A percentile compares a stretch with the other conserved stretches of the same genome.
Conservation (phyloP, 1,140 invertebrate species). For the Tribolium madens region DNA sequence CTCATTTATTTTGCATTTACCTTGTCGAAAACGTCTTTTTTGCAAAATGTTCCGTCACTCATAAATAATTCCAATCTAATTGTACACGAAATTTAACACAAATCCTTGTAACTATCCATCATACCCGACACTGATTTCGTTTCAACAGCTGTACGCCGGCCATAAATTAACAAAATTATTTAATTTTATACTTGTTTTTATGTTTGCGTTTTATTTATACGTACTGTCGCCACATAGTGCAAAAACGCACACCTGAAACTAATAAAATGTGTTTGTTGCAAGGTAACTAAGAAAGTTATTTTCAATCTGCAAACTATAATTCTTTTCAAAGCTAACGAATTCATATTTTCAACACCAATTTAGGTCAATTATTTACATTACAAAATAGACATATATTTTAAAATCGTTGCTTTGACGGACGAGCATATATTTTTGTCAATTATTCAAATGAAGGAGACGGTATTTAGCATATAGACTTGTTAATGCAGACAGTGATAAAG, state of each 20-base stretch:
- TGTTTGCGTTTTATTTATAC: background rate
- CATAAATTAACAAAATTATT: conserved; percentile 12
- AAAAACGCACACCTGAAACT: background rate
- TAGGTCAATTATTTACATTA: conserved; percentile 38
- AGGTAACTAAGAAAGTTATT: background rate
- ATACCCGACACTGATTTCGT: conserved; percentile 13
- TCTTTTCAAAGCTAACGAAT: conserved; percentile 1
- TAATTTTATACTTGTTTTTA: conserved; percentile 14
- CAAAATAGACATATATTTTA: conserved; percentile 34
- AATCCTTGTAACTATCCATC: conserved; percentile 24
- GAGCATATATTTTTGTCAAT: conserved; percentile 37
- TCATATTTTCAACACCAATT: conserved; percentile 25
- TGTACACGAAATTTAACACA: background rate
- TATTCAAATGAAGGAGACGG: conserved; percentile 44
- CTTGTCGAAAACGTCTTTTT: background rate
- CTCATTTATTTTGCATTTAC: background rate
- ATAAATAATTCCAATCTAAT: background rate
- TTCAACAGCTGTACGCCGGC: background rate
- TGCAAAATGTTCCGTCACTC: background rate
- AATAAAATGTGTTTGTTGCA: conserved; percentile 3
- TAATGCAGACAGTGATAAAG: conserved; percentile 28
- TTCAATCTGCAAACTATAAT: background rate
- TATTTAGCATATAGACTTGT: conserved; percentile 40
- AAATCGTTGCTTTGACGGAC: conserved; percentile 35
- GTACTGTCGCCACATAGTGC: background rate